These are phyloP conservation scores for Zoanthus solanderi DNA, from an alignment of 92 coral and sea anemone species.

Conservation along the genomic window DNA sequence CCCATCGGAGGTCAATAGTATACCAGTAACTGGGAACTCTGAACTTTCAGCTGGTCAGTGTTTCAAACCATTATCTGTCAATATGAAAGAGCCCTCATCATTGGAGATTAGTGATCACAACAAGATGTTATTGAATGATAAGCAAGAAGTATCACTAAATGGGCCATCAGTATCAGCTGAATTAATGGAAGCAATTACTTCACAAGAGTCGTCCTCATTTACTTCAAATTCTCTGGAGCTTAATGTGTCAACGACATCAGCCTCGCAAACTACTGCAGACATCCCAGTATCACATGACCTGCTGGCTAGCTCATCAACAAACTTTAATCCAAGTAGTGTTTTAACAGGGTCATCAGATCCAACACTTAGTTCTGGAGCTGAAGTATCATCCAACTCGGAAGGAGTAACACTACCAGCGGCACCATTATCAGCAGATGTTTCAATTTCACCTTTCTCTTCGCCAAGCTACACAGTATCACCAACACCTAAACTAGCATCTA, in stretches of 20 bases:
- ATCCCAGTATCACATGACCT: slow-evolving; percentile 36
- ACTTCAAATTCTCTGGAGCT: slow-evolving; percentile 36
- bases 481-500: slow-evolving; percentile 65
- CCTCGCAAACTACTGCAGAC: slow-evolving; percentile 24
- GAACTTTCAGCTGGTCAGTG: background rate
- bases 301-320: background rate
- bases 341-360: slow-evolving; percentile 75
- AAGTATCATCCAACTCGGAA: slow-evolving; percentile 50
- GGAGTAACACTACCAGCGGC: slow-evolving; percentile 41
- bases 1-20: slow-evolving; percentile 24
- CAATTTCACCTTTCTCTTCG: slow-evolving; percentile 71
- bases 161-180: slow-evolving; percentile 28
- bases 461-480: slow-evolving; percentile 85
- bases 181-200: slow-evolving; percentile 25
- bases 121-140: slow-evolving; percentile 18
- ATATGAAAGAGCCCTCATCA: slow-evolving; percentile 40
- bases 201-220: slow-evolving; percentile 29
- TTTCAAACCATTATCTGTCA: slow-evolving; percentile 33
- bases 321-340: slow-evolving; percentile 44
- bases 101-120: slow-evolving; percentile 31
- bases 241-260: slow-evolving; percentile 28
- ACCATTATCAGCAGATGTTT: slow-evolving; percentile 55
- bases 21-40: slow-evolving; percentile 27
- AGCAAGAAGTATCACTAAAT: slow-evolving; percentile 29
- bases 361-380: slow-evolving; percentile 73